Evolutionary conservation across 2,113 vertebrate genomes (phyloP).

Genomic region (Eublepharis macularius): DNA sequence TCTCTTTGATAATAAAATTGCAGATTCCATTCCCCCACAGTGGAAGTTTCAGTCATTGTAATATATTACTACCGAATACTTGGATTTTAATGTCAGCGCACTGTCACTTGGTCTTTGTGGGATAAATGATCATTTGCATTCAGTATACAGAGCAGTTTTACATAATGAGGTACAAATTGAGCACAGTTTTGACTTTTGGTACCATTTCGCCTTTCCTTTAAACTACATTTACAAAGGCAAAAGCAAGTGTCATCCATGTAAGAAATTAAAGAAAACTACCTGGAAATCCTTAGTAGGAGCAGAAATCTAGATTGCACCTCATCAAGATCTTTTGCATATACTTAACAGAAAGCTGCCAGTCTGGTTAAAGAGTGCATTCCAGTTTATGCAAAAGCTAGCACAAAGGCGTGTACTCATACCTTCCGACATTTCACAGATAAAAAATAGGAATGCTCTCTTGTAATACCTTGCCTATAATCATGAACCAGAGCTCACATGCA

Average conservation of each 20-base stretch:
- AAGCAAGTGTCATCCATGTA: not conserved
- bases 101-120: not conserved
- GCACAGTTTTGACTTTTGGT: constrained; percentile 35
- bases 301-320: not conserved
- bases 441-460: not conserved
- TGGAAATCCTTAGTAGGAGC: not conserved
- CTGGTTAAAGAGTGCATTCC: not conserved
- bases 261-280: not conserved
- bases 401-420: not conserved
- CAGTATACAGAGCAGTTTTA: constrained; percentile 34
- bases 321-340: not conserved
- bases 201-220: constrained; percentile 32
- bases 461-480: not conserved
- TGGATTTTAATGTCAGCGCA: constrained; percentile 14
- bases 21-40: not conserved
- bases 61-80: not conserved
- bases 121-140: constrained; percentile 33
- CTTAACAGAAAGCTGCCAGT: not conserved
- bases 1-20: not conserved
- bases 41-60: not conserved
- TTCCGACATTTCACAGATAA: not conserved
- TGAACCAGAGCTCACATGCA: not conserved
- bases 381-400: too few relatives aligned
- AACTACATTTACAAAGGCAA: constrained; percentile 27
- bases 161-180: constrained; percentile 12